Conservation (phyloP, 2,113 vertebrate species). For the Pundamilia nyererei region DNA sequence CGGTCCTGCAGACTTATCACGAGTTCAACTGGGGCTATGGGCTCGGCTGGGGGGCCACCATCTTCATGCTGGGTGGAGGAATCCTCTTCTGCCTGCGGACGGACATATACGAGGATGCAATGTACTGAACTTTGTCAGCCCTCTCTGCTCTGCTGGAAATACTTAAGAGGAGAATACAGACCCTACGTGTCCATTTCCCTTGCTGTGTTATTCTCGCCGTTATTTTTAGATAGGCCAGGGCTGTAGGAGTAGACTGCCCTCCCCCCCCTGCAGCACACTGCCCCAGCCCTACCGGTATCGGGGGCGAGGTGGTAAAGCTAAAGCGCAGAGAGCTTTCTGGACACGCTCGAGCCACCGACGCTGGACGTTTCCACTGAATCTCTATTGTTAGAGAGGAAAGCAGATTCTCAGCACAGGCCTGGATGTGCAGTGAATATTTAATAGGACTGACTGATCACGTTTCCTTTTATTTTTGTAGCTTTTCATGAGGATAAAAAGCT, state of each 20-base stretch:
- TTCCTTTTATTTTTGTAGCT: slow-evolving; percentile 36
- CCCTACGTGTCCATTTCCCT: background rate
- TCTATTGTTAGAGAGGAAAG: slow-evolving; percentile 35
- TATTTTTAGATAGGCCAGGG: slow-evolving; percentile 59
- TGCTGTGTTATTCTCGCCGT: slow-evolving; percentile 9
- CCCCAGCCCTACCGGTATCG: slow-evolving; percentile 3
- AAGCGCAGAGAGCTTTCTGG: slow-evolving; percentile 51
- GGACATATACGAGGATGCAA: slow-evolving; percentile 72
- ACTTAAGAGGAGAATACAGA: background rate
- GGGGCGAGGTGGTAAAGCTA: background rate
- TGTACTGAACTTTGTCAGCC: slow-evolving; percentile 56
- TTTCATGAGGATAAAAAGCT: slow-evolving; percentile 17
- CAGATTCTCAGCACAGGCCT: background rate
- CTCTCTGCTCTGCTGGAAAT: background rate
- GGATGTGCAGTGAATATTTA: slow-evolving; percentile 28
- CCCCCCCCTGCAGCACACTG: background rate
- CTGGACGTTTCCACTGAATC: slow-evolving; percentile 48
- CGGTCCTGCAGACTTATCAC: slow-evolving; percentile 74
- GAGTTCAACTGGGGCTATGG: slow-evolving; percentile 86
- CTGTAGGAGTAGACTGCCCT: slow-evolving; percentile 16
- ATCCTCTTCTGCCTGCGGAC: slow-evolving; percentile 79
- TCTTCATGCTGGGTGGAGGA: slow-evolving; percentile 80
- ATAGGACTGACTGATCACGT: slow-evolving; percentile 13
- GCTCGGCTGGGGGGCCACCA: slow-evolving; percentile 78
- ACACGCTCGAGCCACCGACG: background rate